These are phyloP conservation scores for Eufriesea mexicana DNA, from an alignment of 1,140 invertebrate species.

Conservation along the genomic window DNA sequence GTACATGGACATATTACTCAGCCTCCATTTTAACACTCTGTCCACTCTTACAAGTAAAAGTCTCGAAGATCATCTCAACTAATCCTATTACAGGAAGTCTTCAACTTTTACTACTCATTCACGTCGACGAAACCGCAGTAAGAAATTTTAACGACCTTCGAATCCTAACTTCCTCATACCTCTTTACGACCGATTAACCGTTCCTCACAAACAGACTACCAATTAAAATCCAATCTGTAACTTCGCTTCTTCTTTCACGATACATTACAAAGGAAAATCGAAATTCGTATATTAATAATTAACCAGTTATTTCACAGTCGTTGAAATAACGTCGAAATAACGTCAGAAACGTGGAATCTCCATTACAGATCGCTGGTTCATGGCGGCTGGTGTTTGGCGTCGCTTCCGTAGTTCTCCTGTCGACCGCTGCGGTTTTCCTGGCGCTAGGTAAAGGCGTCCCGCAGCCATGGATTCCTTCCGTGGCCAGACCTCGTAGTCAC, in stretches of 20 bases:
- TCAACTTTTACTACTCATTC: neutral
- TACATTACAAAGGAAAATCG: too few relatives aligned
- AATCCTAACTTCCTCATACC: neutral
- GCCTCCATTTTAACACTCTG: neutral
- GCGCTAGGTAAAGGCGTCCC: conserved; percentile 83
- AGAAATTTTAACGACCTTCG: neutral
- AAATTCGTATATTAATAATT: neutral
- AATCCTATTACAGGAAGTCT: neutral
- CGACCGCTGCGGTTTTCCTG: conserved; percentile 83
- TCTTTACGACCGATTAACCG: neutral
- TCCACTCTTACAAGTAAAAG: too few relatives aligned
- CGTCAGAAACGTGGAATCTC: neutral
- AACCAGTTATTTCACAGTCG: neutral
- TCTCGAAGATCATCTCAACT: neutral
- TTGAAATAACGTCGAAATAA: neutral
- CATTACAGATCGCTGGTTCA: conserved; percentile 83
- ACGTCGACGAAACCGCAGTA: neutral
- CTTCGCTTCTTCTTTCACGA: neutral
- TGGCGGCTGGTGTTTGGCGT: conserved; percentile 84
- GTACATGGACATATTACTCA: too few relatives aligned
- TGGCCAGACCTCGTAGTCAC: conserved; percentile 78
- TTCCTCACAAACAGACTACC: too few relatives aligned
- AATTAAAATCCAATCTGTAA: neutral
- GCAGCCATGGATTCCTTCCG: conserved; percentile 83
- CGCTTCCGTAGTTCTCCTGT: conserved; percentile 82